Percentiles rank a stretch among this genome's conserved stretches.
These are phyloP conservation scores for Athrips mouffetella DNA, from an alignment of 2,888 invertebrate species.

Conservation along the genomic window DNA sequence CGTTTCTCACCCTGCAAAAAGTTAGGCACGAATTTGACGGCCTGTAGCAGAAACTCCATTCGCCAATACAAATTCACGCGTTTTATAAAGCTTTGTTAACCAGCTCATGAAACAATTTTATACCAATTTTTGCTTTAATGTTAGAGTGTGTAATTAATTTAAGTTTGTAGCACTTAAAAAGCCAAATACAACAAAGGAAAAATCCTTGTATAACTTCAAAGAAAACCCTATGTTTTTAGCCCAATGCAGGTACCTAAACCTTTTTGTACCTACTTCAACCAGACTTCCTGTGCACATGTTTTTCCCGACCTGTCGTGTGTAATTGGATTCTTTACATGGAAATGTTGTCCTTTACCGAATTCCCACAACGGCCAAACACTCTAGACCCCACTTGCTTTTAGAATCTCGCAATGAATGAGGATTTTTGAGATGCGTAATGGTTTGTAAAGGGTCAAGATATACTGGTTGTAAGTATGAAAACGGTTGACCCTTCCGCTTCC, in stretches of 20 bases:
- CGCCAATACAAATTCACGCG: too few relatives aligned
- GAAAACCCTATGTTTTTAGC: not conserved
- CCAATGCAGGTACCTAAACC: conserved; percentile 30
- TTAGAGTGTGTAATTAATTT: too few relatives aligned
- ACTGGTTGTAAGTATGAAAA: conserved; percentile 31
- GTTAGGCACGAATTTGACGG: too few relatives aligned
- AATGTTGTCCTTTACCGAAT: conserved; percentile 46
- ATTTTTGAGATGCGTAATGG: conserved; percentile 23
- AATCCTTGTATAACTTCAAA: not conserved
- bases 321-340: conserved; percentile 68
- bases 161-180: too few relatives aligned
- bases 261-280: conserved; percentile 35
- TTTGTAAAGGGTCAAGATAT: conserved; percentile 30
- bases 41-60: too few relatives aligned
- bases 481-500: conserved; percentile 51
- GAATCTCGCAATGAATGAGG: conserved; percentile 19
- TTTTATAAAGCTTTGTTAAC: too few relatives aligned
- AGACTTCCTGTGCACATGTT: conserved; percentile 39
- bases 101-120: too few relatives aligned
- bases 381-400: conserved; percentile 33
- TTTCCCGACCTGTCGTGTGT: conserved; percentile 56
- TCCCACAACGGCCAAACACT: conserved; percentile 33
- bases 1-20: too few relatives aligned
- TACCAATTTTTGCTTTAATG: too few relatives aligned
- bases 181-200: too few relatives aligned